Base-by-base conservation (phyloP, 64 coral and sea anemone species). In the Catalaphyllia jardinei region DNA sequence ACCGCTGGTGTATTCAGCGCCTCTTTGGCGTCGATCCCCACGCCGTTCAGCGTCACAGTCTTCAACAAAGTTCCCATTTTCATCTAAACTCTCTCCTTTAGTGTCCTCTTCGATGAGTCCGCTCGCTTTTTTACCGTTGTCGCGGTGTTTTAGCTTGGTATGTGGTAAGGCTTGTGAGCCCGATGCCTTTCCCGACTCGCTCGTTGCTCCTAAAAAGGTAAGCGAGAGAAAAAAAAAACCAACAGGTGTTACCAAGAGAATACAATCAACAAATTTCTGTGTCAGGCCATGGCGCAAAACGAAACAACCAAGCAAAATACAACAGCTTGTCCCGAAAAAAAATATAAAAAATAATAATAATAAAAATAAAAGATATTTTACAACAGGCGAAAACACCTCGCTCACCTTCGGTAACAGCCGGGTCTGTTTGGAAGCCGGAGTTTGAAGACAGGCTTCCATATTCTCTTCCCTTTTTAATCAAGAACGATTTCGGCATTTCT, bases 401-500 rank as follows among this genome's bases (percentile, higher is more conserved):
- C 63, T 84, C 81, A 84, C 81, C 81, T 84, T 84, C 81, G 62
- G 81, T 84, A 50, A 71, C 19, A 69, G 61, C 49, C 33, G 62
- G 35, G 81, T 71, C 17, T 69, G 50, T 27, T 51, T 84, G 81
- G 59, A 82, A 31, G 22, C 63, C 29, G 31, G 31, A 13, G 81
- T 71, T 61, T 29, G 82, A 33, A 28, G 92, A 79, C 20, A 77
- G 51, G 76, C 54, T 94, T 54, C 63, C 76, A 87, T 91, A 84
- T 87, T 94, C 89, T 72, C 54, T 90, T 52, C 72, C 85, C 46
- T 86, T 87, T 65, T 94, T 94, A 29, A 94, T 94, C 82, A 94
- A 83, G 86, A 94, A 94, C 42, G 93, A 94, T 86, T 94, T 94
- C 62, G 93, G 93, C 93, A 94, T 94, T 81, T 86, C 71, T 87